phyloP scores from a whole-genome alignment of 2,888 invertebrate species.

The Cephonodes hylas region DNA sequence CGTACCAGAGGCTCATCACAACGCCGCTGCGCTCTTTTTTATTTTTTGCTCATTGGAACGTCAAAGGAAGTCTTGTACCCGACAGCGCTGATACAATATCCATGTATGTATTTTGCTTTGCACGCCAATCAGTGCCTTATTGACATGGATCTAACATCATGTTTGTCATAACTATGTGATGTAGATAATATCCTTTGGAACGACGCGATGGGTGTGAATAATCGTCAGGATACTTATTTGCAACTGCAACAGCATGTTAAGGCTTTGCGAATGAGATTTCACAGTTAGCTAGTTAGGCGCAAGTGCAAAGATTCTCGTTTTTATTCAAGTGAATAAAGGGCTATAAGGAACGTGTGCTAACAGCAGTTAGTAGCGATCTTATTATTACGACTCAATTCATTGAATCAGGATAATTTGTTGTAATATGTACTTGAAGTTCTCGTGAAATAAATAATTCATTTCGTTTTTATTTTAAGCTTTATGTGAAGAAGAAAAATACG shows the following conservation, averaged over 20 bases:
- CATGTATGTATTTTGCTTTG: conserved; percentile 19
- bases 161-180: conserved; percentile 15
- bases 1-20: conserved; percentile 56
- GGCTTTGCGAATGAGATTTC: conserved; percentile 54
- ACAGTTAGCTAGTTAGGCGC: conserved; percentile 46
- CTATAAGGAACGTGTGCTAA: conserved; percentile 42
- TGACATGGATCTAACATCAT: conserved; percentile 17
- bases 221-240: conserved; percentile 57
- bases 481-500: no score
- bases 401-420: no score
- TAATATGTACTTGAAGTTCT: no score
- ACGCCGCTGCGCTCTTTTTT: conserved; percentile 40
- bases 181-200: conserved; percentile 22
- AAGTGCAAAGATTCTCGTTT: conserved; percentile 27
- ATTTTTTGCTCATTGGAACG: conserved; percentile 48
- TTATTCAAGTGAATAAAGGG: conserved; percentile 39
- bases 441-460: background rate
- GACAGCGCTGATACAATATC: conserved; percentile 23
- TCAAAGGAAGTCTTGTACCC: conserved; percentile 46
- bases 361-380: conserved; percentile 43
- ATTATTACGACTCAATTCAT: conserved; percentile 50
- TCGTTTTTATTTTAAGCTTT: background rate
- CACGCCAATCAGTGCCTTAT: conserved; percentile 23
- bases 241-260: conserved; percentile 41
- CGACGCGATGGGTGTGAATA: conserved; percentile 47